phyloP scores from a whole-genome alignment of 2,888 invertebrate species.

The Pocota personata region DNA sequence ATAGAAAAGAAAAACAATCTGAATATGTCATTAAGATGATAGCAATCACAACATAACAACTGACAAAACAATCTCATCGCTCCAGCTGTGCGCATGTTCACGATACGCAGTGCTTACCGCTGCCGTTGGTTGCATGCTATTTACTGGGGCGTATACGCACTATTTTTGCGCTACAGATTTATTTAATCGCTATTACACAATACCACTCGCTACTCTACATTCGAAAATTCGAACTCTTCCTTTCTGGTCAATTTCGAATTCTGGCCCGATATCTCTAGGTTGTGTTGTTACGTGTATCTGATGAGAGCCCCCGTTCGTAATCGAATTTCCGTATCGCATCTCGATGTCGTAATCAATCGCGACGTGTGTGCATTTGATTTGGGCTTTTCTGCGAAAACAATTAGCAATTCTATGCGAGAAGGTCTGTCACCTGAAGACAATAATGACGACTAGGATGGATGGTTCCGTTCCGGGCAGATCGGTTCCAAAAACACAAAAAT shows the following conservation, averaged over 20 bases:
- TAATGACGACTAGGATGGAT: conserved; percentile 10
- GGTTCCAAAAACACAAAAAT: conserved; percentile 38
- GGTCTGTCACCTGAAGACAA: conserved; percentile 17
- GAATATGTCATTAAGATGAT: conserved; percentile 62
- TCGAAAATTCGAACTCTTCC: conserved; percentile 32
- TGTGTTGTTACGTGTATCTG: conserved; percentile 24
- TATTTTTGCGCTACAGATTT: conserved; percentile 51
- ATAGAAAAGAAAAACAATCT: conserved; percentile 26
- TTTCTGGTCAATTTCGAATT: conserved; percentile 50
- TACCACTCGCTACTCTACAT: conserved; percentile 42
- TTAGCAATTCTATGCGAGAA: conserved; percentile 55
- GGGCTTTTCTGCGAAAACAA: conserved; percentile 32
- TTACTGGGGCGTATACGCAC: conserved; percentile 71
- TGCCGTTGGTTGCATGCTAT: conserved; percentile 43
- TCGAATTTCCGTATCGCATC: conserved; percentile 33
- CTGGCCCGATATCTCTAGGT: conserved; percentile 38
- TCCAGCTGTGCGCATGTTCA: conserved; percentile 40
- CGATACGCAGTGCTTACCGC: conserved; percentile 12
- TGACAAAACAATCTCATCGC: conserved; percentile 48
- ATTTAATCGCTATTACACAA: conserved; percentile 29
- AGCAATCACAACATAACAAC: conserved; percentile 38
- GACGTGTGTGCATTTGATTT: conserved; percentile 16
- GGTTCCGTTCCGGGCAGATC: conserved; percentile 49
- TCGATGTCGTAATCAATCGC: conserved; percentile 46
- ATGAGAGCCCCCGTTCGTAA: conserved; percentile 12